These are phyloP conservation scores for Hyposoter didymator DNA, from an alignment of 2,888 invertebrate species.

Conservation along the genomic window DNA sequence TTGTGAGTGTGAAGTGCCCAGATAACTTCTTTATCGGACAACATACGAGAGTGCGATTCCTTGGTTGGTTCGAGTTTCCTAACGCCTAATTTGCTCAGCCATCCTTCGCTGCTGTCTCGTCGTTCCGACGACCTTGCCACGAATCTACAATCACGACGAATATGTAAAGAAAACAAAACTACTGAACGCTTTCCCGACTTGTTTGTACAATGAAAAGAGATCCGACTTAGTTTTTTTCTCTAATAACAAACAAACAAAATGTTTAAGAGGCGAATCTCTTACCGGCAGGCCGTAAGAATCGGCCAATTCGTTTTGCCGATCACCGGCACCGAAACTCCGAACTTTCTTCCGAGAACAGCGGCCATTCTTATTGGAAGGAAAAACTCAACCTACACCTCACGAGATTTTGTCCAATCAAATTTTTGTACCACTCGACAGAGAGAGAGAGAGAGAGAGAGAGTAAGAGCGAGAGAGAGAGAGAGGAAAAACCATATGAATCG, in stretches of 20 bases:
- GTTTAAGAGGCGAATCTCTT: slow-evolving; percentile 23
- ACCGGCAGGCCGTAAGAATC: slow-evolving; percentile 75
- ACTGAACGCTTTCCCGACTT: neutral
- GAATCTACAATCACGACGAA: slow-evolving; percentile 72
- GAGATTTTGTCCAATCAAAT: slow-evolving; percentile 54
- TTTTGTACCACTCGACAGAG: slow-evolving; percentile 7
- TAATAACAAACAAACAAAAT: neutral
- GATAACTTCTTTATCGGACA: slow-evolving; percentile 97
- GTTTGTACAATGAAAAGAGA: neutral
- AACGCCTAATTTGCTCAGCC: slow-evolving; percentile 95
- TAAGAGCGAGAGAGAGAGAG: neutral
- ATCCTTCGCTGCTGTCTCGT: slow-evolving; percentile 87
- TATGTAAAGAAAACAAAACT: neutral
- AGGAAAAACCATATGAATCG: slow-evolving; percentile 20
- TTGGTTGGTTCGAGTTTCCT: slow-evolving; percentile 97
- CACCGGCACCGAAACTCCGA: slow-evolving; percentile 75
- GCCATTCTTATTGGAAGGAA: slow-evolving; percentile 80
- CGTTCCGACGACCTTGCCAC: slow-evolving; percentile 81
- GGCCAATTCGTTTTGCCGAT: slow-evolving; percentile 77
- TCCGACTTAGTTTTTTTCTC: neutral
- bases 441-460: neutral
- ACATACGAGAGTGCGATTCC: slow-evolving; percentile 98
- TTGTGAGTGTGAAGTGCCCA: slow-evolving; percentile 98
- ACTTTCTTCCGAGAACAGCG: slow-evolving; percentile 79
- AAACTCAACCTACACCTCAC: slow-evolving; percentile 25